A percentile compares a stretch with the other conserved stretches of the same genome.
Conservation (phyloP, 2,888 invertebrate genomes). For the Polymixis lichenea region DNA sequence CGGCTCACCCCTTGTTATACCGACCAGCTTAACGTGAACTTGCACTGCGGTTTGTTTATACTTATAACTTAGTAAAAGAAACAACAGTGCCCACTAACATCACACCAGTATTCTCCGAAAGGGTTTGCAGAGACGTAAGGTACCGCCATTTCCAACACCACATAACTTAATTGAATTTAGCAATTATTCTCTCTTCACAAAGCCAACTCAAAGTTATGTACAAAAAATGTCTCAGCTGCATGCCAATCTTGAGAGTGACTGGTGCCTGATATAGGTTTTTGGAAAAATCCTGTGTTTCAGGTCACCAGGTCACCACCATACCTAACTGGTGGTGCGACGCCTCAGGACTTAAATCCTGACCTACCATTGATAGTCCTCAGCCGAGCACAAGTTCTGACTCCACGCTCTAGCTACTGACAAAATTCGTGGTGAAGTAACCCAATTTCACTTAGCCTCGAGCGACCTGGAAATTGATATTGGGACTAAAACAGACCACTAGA, state of each 20-base stretch:
- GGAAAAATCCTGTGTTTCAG: no score
- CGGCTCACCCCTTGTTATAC: constrained; percentile 35
- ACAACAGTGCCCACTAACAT: background rate
- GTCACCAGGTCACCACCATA: no score
- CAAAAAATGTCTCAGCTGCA: no score
- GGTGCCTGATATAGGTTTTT: no score
- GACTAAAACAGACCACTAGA: background rate
- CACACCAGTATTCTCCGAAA: background rate
- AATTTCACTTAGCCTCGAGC: background rate
- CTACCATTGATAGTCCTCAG: no score
- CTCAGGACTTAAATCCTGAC: no score
- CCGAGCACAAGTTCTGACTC: no score
- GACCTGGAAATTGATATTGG: background rate
- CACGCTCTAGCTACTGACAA: background rate
- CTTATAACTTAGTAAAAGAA: background rate
- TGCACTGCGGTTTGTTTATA: constrained; percentile 3
- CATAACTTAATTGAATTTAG: no score
- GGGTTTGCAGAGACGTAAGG: background rate
- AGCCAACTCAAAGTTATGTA: no score
- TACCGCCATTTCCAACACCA: background rate
- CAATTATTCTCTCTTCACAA: no score
- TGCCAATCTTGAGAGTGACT: no score
- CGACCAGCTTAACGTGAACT: constrained; percentile 32
- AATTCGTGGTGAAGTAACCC: background rate
- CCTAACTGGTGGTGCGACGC: no score